Conservation (phyloP, 2,888 invertebrate species). For the Melangyna quadrimaculata region DNA sequence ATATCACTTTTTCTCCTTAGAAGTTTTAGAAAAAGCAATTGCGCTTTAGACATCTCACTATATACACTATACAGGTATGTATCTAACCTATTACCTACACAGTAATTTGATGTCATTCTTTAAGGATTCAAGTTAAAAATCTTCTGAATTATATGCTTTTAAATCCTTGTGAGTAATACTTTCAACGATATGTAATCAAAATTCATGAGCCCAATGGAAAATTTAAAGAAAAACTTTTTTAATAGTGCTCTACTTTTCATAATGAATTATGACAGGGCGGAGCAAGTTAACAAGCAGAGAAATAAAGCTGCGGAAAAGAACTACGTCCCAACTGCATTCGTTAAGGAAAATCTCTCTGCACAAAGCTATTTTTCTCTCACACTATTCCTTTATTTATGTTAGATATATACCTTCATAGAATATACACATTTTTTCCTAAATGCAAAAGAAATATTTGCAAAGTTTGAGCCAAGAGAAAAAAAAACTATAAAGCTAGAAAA, state of each 20-base stretch:
- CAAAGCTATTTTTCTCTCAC: slow-evolving; percentile 60
- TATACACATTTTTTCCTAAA: slow-evolving; percentile 41
- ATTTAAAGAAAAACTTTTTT: slow-evolving; percentile 64
- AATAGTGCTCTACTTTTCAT: slow-evolving; percentile 68
- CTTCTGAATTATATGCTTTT: slow-evolving; percentile 29
- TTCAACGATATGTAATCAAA: slow-evolving; percentile 65
- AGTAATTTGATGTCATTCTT: slow-evolving; percentile 38
- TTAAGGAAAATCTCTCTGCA: slow-evolving; percentile 49
- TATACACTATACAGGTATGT: too few species aligned
- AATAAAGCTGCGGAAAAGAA: slow-evolving; percentile 61
- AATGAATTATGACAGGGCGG: slow-evolving; percentile 65
- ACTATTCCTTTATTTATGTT: slow-evolving; percentile 57
- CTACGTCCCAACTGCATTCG: slow-evolving; percentile 61
- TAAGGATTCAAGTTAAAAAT: slow-evolving; percentile 35
- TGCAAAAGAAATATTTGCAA: slow-evolving; percentile 69
- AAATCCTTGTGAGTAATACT: slow-evolving; percentile 51
- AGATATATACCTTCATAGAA: slow-evolving; percentile 27
- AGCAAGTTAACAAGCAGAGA: slow-evolving; percentile 62
- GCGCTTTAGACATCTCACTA: slow-evolving; percentile 28
- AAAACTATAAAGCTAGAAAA: slow-evolving; percentile 64
- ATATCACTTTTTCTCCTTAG: slow-evolving; percentile 16
- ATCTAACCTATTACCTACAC: not conserved
- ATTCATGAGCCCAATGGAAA: slow-evolving; percentile 62
- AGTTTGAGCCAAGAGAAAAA: slow-evolving; percentile 56
- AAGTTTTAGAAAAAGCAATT: slow-evolving; percentile 38